Evolutionary conservation across 2,888 invertebrate species (phyloP).

Genomic region (Philereme transversata): DNA sequence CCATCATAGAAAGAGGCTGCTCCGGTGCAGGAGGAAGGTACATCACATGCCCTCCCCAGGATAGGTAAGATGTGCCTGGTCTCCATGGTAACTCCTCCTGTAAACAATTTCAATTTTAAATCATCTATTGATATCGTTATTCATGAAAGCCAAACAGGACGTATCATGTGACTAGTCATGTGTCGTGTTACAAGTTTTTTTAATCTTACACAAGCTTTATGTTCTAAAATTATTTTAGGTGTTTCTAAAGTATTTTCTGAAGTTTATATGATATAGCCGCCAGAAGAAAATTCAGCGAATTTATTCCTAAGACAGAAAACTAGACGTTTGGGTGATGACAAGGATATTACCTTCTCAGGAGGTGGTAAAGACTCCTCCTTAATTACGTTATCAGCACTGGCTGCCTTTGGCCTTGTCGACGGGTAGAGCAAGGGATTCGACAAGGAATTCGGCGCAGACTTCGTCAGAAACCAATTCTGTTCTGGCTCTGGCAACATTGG

Average conservation of each 20-base stretch:
- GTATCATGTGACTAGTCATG: too few species aligned
- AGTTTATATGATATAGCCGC: too few species aligned
- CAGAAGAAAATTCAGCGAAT: too few species aligned
- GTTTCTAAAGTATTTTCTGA: too few species aligned
- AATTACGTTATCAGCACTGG: constrained; percentile 63
- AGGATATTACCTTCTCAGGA: constrained; percentile 60
- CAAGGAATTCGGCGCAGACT: constrained; percentile 91
- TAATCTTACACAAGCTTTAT: too few species aligned
- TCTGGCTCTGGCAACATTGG: constrained; percentile 77
- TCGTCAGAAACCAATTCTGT: constrained; percentile 91
- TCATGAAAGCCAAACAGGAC: background rate
- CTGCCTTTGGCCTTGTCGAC: constrained; percentile 57
- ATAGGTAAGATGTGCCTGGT: constrained; percentile 79
- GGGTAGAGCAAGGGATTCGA: constrained; percentile 83
- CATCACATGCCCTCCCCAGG: constrained; percentile 90
- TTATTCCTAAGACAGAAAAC: too few species aligned
- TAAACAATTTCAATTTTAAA: background rate
- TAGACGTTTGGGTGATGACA: too few species aligned
- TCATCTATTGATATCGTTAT: background rate
- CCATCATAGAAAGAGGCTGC: constrained; percentile 71
- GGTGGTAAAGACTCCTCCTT: constrained; percentile 65
- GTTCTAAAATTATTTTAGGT: too few species aligned
- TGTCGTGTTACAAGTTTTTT: too few species aligned
- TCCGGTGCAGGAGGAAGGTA: constrained; percentile 86
- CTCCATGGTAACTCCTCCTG: constrained; percentile 69